Base-by-base conservation (phyloP, 2,888 invertebrate species). In the Polydesmus complanatus region DNA sequence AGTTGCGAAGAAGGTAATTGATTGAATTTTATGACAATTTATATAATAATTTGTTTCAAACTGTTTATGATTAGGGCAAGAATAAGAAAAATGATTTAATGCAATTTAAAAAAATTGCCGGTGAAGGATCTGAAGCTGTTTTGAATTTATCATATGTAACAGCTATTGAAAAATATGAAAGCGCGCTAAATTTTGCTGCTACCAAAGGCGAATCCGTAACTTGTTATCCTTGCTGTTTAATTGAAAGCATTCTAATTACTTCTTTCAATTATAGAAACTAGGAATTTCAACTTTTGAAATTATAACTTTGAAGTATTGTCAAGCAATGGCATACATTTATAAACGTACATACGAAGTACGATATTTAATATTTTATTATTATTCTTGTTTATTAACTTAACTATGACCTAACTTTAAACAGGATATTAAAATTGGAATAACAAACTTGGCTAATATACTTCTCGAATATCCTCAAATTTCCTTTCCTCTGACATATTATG, bases 401-500 rank as follows among this genome's bases (percentile, higher is more conserved):
- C n/a, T n/a, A n/a, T n/a, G n/a, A 37, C 14, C 14, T 37, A 8
- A 37, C 14, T 37, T 37, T 37, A 37, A n/a, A n/a, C 14, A 37
- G 37, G 5, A 37, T 37, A 37, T 37, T 37, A 8, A 8, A 37
- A 37, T 8, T 8, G 37, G 37, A 37, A 37, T 37, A 14, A 37
- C 37, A 37, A 8, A 14, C 14, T 37, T 37, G 14, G 14, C 8
- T 37, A 14, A 5, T 37, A 37, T 37, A 8, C 5, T 14, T 37
- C 5, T 8, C 5, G 37, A 37, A 8, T 37, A 37, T 37, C 37
- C 37, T 8, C 5, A 37, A 51, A 19, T 60, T 25, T 21, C 11
- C 18, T 65, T 65, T 37, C 65, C 64, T 22, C 57, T 62, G 55
- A 62, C 60, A 2, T 62, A 62, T 57, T 65, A 64, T 60, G 60